phyloP scores from a whole-genome alignment of 2,113 vertebrate species.

The Nesogale talazaci region DNA sequence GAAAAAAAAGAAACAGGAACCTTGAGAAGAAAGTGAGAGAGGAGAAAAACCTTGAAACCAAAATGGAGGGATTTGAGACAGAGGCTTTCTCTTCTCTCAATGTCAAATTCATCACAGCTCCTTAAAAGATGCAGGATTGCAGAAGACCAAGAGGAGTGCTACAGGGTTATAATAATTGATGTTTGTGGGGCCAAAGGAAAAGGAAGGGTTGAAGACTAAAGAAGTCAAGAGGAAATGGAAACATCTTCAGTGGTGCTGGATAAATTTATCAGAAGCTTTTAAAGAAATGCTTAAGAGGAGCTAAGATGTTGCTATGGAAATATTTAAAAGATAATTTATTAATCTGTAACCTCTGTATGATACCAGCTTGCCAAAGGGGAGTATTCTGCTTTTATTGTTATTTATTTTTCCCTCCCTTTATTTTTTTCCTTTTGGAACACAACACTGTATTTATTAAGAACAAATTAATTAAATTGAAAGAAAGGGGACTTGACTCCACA shows the following conservation, averaged over 20 bases:
- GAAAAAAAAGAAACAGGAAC: neutral
- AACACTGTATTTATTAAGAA: constrained; percentile 79
- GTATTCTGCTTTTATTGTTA: constrained; percentile 76
- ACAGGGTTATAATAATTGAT: constrained; percentile 79
- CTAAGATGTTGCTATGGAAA: constrained; percentile 85
- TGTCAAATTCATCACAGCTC: neutral
- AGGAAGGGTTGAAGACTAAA: constrained; percentile 81
- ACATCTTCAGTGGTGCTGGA: constrained; percentile 84
- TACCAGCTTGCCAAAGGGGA: constrained; percentile 78
- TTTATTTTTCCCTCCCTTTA: constrained; percentile 66
- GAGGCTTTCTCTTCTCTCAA: neutral
- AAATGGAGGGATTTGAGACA: neutral
- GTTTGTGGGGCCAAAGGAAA: constrained; percentile 78
- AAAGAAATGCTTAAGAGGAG: constrained; percentile 83
- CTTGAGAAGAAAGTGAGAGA: neutral
- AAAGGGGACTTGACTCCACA: constrained; percentile 68
- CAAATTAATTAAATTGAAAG: constrained; percentile 77
- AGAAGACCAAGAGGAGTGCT: constrained; percentile 50
- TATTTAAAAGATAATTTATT: constrained; percentile 84
- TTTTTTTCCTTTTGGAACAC: constrained; percentile 51
- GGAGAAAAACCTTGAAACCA: neutral
- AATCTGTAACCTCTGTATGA: constrained; percentile 81
- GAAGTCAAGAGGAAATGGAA: constrained; percentile 79
- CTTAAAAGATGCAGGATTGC: constrained; percentile 53
- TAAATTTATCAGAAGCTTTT: constrained; percentile 83